Evolutionary conservation across 2,113 vertebrate species (phyloP).

Genomic region (Anguilla japonica): DNA sequence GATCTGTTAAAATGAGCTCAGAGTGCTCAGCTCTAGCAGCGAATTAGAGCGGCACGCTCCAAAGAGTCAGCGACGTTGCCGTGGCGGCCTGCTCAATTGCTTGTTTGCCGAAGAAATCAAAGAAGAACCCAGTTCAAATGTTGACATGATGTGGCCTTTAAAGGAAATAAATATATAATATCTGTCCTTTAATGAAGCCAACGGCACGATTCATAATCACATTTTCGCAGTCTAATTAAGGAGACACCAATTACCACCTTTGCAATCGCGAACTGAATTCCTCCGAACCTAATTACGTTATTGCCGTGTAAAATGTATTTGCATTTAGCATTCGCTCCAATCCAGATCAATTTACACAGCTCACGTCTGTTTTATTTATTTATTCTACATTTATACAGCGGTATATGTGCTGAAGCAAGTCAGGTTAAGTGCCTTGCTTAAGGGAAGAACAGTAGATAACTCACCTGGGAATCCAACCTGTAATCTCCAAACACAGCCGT

Average conservation of each 20-base stretch:
- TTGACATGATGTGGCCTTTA: neutral
- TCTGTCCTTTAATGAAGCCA: neutral
- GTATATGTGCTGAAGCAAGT: too few relatives aligned
- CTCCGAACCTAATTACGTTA: too few relatives aligned
- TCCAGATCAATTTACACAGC: too few relatives aligned
- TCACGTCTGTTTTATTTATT: too few relatives aligned
- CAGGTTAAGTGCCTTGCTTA: too few relatives aligned
- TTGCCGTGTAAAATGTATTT: too few relatives aligned
- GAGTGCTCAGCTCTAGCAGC: neutral
- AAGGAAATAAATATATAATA: neutral
- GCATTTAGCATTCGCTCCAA: too few relatives aligned
- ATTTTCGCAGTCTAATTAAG: neutral
- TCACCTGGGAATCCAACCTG: too few relatives aligned
- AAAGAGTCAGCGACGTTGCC: neutral
- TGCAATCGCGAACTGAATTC: neutral
- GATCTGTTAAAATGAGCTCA: neutral
- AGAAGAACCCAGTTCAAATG: neutral
- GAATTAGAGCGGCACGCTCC: neutral
- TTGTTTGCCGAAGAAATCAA: neutral
- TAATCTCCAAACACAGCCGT: too few relatives aligned
- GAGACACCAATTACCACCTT: neutral
- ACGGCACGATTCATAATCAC: neutral
- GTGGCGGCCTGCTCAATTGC: neutral
- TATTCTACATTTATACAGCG: too few relatives aligned
- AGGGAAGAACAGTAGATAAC: too few relatives aligned